A percentile compares a stretch with the other conserved stretches of the same genome.
Conservation (phyloP, 2,113 vertebrate genomes). For the Herpailurus yagouaroundi region DNA sequence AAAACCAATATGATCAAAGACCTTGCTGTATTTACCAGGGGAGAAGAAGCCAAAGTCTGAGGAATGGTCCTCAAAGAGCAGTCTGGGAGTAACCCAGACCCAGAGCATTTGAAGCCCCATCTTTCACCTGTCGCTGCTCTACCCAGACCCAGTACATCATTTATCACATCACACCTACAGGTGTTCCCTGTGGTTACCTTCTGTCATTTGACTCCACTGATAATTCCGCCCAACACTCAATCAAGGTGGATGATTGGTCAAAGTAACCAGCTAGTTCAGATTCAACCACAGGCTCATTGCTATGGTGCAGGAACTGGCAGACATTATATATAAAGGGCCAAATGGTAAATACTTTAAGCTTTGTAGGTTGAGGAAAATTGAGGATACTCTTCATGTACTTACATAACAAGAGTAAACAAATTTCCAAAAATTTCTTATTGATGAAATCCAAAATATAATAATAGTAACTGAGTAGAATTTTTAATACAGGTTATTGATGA, state of each 20-base stretch:
- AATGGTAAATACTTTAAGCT: background rate
- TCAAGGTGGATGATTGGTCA: background rate
- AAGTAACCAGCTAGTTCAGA: background rate
- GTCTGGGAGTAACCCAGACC: background rate
- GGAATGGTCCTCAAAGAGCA: background rate
- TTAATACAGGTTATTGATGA: background rate
- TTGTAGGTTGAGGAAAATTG: background rate
- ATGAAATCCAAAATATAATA: background rate
- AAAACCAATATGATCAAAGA: background rate
- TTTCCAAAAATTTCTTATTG: background rate
- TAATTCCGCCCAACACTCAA: background rate
- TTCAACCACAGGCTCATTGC: background rate
- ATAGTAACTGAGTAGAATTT: background rate
- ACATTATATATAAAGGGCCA: background rate
- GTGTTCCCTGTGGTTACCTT: background rate
- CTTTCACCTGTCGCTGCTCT: background rate
- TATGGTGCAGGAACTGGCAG: background rate
- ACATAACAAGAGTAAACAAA: conserved; percentile 3
- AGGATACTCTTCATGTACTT: background rate
- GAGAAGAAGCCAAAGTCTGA: background rate
- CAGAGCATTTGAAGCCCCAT: background rate
- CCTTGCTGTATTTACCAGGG: background rate
- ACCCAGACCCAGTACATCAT: background rate
- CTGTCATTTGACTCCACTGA: background rate
- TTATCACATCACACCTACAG: background rate